Percentiles rank a stretch among this genome's conserved stretches.
Evolutionary conservation across 2,797 vertebrate genomes (phyloP).

Genomic region (Ibycter americanus): DNA sequence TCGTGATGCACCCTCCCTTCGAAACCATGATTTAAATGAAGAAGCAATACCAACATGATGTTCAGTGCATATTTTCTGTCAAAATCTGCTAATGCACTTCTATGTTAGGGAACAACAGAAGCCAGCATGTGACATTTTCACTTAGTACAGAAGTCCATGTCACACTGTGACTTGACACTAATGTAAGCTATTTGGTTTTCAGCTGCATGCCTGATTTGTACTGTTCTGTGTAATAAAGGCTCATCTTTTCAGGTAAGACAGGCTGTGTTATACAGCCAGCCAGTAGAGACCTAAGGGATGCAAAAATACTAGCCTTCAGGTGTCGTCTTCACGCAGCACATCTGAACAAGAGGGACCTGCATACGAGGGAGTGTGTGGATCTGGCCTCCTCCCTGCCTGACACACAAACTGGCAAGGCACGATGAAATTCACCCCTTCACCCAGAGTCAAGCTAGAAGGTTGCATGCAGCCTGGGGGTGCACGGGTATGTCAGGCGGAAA

Average conservation of each 20-base stretch:
- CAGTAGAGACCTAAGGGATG: neutral
- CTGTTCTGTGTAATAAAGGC: neutral
- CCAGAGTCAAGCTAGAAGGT: neutral
- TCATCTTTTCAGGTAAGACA: neutral
- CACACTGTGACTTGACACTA: neutral
- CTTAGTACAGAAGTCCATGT: neutral
- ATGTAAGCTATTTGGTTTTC: neutral
- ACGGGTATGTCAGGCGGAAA: rapidly evolving
- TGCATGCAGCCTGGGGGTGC: neutral
- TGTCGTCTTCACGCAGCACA: neutral
- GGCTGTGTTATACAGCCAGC: neutral
- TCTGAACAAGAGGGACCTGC: rapidly evolving
- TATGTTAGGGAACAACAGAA: neutral
- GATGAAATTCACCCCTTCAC: neutral
- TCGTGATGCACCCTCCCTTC: neutral
- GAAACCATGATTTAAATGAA: neutral
- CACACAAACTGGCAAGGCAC: rapidly evolving
- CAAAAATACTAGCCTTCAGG: neutral
- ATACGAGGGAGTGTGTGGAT: rapidly evolving
- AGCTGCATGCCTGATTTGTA: neutral
- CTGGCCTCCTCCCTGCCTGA: neutral
- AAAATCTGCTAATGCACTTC: neutral
- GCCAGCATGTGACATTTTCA: neutral
- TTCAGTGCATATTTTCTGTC: neutral
- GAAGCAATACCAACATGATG: neutral